phyloP scores from a whole-genome alignment of 23 tunicate genomes.

The Styela plicata region DNA sequence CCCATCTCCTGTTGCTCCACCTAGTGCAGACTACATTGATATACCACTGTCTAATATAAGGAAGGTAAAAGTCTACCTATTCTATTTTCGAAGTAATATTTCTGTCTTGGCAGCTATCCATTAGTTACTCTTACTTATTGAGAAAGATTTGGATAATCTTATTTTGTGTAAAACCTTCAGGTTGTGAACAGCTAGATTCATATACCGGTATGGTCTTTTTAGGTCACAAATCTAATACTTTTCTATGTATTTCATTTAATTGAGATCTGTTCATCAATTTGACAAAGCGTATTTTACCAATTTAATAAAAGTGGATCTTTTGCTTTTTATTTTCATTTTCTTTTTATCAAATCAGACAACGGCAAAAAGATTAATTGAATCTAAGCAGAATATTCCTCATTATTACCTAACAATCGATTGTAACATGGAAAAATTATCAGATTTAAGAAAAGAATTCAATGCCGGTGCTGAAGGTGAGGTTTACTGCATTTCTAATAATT shows the following conservation, averaged over 20 bases:
- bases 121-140: too few species aligned
- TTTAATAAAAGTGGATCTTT: too few species aligned
- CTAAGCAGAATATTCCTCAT: conserved; percentile 94
- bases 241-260: too few species aligned
- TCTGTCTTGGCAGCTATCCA: too few species aligned
- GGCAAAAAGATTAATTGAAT: conserved; percentile 80
- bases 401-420: conserved; percentile 88
- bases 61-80: conserved; percentile 34
- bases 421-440: conserved; percentile 62
- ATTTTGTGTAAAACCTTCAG: too few species aligned
- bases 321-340: not conserved
- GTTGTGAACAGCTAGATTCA: too few species aligned
- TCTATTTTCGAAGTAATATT: not conserved
- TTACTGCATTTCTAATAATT: too few species aligned
- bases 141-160: too few species aligned
- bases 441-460: conserved; percentile 63
- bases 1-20: not conserved
- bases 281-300: too few species aligned
- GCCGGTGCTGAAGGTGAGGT: conserved; percentile 38
- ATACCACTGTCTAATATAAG: conserved; percentile 69
- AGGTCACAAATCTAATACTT: too few species aligned
- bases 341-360: conserved; percentile 35
- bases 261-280: too few species aligned
- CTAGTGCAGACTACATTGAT: conserved; percentile 61
- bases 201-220: too few species aligned